Evolutionary conservation across 2,113 vertebrate species (phyloP).

Genomic region (Cyanoderma ruficeps): DNA sequence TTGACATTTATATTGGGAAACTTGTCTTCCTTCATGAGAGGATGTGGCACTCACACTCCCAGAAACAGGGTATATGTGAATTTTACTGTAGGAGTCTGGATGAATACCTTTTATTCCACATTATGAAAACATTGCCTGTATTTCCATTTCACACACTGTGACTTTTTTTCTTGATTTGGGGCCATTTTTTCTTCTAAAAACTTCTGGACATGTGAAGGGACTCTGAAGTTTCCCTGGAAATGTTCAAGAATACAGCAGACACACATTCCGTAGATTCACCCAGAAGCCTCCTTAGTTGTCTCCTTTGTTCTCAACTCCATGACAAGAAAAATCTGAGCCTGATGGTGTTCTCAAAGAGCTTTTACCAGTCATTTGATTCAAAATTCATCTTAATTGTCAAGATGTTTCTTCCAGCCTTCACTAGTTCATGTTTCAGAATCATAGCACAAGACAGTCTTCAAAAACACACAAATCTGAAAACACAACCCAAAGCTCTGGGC

Average conservation of each 20-base stretch:
- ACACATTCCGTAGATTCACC: neutral
- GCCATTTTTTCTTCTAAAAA: neutral
- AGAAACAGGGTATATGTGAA: neutral
- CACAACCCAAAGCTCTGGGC: neutral
- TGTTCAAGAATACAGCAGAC: neutral
- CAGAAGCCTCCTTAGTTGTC: neutral
- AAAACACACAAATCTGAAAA: neutral
- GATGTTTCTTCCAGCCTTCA: neutral
- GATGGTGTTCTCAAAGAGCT: neutral
- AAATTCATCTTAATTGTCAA: neutral
- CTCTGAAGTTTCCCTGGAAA: neutral
- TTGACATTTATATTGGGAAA: neutral
- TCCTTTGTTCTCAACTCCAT: neutral
- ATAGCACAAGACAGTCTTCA: neutral
- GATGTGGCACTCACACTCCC: neutral
- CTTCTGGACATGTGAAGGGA: neutral
- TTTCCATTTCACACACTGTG: neutral
- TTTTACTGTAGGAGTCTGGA: neutral
- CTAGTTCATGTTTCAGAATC: neutral
- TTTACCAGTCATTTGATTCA: neutral
- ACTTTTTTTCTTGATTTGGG: neutral
- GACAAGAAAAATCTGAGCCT: neutral
- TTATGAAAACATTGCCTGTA: neutral
- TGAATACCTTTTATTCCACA: neutral
- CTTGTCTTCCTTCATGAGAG: neutral